Conservation (phyloP, 2,888 invertebrate species). For the Camponotus fellah region DNA sequence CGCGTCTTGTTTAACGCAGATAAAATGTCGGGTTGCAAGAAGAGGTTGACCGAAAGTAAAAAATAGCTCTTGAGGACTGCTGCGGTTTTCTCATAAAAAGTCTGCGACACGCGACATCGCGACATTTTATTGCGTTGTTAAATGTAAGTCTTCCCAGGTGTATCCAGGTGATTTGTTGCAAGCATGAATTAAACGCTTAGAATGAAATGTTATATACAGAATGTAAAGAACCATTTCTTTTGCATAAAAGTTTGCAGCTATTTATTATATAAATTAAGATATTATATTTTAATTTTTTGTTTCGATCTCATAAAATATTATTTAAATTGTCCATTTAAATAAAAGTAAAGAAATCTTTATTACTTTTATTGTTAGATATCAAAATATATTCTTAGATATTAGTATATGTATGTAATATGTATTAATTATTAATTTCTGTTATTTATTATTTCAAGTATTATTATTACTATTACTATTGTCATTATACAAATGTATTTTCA, state of each 20-base stretch:
- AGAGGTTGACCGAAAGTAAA: conserved; percentile 21
- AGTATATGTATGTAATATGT: not conserved
- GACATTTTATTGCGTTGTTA: conserved; percentile 38
- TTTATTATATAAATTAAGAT: not conserved
- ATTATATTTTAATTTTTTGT: not conserved
- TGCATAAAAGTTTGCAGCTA: conserved; percentile 18
- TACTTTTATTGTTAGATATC: too few species aligned
- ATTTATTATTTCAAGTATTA: not conserved
- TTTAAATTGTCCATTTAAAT: not conserved
- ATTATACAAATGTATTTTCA: not conserved
- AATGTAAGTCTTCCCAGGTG: not conserved
- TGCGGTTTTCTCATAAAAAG: conserved; percentile 22
- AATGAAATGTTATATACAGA: conserved; percentile 23
- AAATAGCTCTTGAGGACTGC: not conserved
- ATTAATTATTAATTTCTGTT: conserved; percentile 12
- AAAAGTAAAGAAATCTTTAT: not conserved
- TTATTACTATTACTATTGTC: not conserved
- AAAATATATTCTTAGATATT: not conserved
- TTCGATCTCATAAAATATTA: not conserved
- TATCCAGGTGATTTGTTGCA: not conserved
- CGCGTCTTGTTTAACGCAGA: conserved; percentile 40
- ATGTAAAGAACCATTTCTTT: too few species aligned
- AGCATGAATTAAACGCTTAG: conserved; percentile 10
- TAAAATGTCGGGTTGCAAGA: conserved; percentile 22
- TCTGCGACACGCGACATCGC: conserved; percentile 9